These are phyloP conservation scores for Anarsia innoxiella DNA, from an alignment of 2,888 invertebrate species.

Conservation along the genomic window DNA sequence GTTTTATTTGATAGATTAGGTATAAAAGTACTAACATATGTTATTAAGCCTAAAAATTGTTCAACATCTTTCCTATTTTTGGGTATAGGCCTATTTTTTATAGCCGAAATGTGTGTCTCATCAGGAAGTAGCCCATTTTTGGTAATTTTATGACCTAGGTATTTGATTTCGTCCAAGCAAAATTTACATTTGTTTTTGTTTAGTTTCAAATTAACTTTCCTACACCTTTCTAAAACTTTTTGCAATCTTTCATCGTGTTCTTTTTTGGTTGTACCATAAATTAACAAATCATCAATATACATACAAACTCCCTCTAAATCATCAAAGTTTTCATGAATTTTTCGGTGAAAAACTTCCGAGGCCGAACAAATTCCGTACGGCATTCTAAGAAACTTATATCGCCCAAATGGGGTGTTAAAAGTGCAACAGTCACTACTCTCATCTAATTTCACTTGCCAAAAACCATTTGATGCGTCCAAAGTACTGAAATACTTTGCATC, in stretches of 20 bases:
- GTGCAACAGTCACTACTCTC: conserved; percentile 11
- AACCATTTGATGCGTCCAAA: conserved; percentile 11
- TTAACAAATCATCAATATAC: conserved; percentile 7
- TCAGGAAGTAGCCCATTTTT: conserved; percentile 7
- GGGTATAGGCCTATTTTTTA: conserved; percentile 8
- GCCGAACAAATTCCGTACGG: conserved; percentile 10
- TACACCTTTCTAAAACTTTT: neutral
- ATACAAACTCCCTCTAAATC: conserved; percentile 6
- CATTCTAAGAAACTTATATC: conserved; percentile 8
- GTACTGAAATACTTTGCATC: conserved; percentile 14
- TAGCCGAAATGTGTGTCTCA: conserved; percentile 5
- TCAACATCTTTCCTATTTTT: conserved; percentile 4
- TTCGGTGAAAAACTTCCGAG: conserved; percentile 8
- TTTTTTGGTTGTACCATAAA: conserved; percentile 8
- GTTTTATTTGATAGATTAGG: conserved; percentile 9
- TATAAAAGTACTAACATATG: conserved; percentile 7
- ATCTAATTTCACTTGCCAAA: conserved; percentile 10
- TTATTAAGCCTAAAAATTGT: conserved; percentile 5
- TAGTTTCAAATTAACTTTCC: conserved; percentile 4
- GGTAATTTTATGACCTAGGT: conserved; percentile 10
- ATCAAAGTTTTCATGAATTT: conserved; percentile 7
- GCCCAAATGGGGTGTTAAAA: conserved; percentile 10
- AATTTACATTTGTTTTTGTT: conserved; percentile 4
- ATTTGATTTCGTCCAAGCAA: conserved; percentile 4
- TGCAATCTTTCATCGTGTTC: conserved; percentile 5